These are phyloP conservation scores for Muscicapa comitata DNA, from an alignment of 2,797 vertebrate species.

Conservation along the genomic window DNA sequence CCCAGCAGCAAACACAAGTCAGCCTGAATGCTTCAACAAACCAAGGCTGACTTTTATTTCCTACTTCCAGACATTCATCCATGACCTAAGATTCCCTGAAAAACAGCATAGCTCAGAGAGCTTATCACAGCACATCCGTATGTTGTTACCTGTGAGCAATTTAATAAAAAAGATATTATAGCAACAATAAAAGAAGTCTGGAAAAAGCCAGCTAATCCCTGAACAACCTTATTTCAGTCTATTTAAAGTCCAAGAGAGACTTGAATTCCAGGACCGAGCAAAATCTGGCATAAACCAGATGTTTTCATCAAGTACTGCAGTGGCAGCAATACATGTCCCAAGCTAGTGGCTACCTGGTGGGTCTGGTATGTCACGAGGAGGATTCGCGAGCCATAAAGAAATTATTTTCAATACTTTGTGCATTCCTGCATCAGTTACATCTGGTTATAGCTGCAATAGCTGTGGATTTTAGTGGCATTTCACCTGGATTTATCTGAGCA, in stretches of 20 bases:
- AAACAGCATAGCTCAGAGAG: background rate
- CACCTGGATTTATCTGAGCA: background rate
- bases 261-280: background rate
- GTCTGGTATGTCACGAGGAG: background rate
- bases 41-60: background rate
- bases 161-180: constrained; percentile 47
- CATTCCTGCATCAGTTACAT: background rate
- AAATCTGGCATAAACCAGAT: constrained; percentile 18
- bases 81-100: background rate
- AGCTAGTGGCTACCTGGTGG: background rate
- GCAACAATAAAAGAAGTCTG: constrained; percentile 2
- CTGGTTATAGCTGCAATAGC: background rate
- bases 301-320: background rate
- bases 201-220: constrained; percentile 26
- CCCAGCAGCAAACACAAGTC: background rate
- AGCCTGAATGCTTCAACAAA: background rate
- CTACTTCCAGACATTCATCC: background rate
- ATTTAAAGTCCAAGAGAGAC: constrained; percentile 39
- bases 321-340: background rate
- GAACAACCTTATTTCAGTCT: constrained; percentile 40
- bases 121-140: background rate
- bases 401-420: background rate
- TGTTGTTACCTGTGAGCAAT: constrained; percentile 44
- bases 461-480: background rate
- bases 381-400: background rate